A percentile compares a stretch with the other conserved stretches of the same genome.
Evolutionary conservation across 2,888 invertebrate genomes (phyloP).

Genomic region (Spialia ferax): DNA sequence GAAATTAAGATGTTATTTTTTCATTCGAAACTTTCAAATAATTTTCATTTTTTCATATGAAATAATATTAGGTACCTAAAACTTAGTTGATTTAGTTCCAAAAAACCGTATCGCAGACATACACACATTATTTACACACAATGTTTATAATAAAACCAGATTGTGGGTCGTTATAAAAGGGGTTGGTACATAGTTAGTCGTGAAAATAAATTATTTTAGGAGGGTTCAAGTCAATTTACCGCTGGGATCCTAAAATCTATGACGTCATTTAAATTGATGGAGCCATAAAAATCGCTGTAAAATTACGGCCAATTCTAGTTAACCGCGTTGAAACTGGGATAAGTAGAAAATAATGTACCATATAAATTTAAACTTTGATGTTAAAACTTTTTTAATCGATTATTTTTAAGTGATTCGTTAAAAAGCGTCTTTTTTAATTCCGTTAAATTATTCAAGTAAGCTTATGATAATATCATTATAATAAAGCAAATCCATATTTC

Average conservation of each 20-base stretch:
- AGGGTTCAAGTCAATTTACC: slow-evolving; percentile 8
- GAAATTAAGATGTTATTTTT: no score
- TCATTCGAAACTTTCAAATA: no score
- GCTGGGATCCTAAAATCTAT: slow-evolving; percentile 3
- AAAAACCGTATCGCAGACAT: background rate
- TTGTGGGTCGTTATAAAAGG: background rate
- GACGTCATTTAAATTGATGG: slow-evolving; percentile 10
- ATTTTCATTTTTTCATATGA: no score
- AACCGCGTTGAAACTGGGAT: background rate
- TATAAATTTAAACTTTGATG: no score
- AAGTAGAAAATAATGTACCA: background rate
- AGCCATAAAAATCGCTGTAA: slow-evolving; percentile 10
- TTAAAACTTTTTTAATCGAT: no score
- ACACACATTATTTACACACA: background rate
- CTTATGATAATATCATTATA: no score
- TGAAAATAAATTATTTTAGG: background rate
- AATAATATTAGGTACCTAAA: no score
- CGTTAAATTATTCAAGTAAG: no score
- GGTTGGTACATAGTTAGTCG: background rate
- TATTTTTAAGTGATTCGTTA: no score
- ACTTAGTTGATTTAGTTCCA: background rate
- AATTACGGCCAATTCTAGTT: background rate
- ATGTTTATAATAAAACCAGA: background rate
- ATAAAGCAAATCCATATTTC: no score
- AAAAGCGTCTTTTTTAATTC: no score